A percentile compares a stretch with the other conserved stretches of the same genome.
Conservation (phyloP, 2,113 vertebrate genomes). For the Crotalus helleri region DNA sequence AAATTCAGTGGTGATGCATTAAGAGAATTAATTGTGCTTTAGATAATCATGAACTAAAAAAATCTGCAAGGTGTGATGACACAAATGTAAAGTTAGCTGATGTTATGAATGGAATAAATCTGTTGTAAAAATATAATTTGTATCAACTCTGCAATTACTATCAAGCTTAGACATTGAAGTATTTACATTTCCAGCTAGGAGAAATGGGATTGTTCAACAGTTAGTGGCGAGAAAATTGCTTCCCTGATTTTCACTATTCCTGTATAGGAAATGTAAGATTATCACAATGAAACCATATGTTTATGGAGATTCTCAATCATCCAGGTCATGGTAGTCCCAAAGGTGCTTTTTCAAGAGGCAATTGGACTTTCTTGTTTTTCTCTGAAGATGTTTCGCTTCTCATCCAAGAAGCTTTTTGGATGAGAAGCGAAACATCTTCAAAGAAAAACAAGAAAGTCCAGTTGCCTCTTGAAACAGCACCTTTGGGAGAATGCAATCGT, state of each 20-base stretch:
- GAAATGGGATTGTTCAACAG: background rate
- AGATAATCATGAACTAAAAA: slow-evolving; percentile 36
- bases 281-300: background rate
- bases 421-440: too few species aligned
- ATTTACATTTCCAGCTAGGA: background rate
- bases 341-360: too few species aligned
- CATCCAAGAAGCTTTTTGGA: too few species aligned
- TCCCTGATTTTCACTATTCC: background rate
- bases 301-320: too few species aligned
- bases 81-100: slow-evolving; percentile 41
- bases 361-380: too few species aligned
- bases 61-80: slow-evolving; percentile 37
- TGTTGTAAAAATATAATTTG: slow-evolving; percentile 45
- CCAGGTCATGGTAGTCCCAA: too few species aligned
- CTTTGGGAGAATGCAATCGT: background rate
- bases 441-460: too few species aligned
- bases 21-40: slow-evolving; percentile 54
- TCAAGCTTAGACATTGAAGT: slow-evolving; percentile 31
- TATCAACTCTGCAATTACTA: slow-evolving; percentile 30
- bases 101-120: slow-evolving; percentile 49
- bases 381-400: too few species aligned
- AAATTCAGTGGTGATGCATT: slow-evolving; percentile 52
- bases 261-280: background rate
- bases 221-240: background rate
- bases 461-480: too few species aligned